A percentile compares a stretch with the other conserved stretches of the same genome.
Evolutionary conservation across 2,888 invertebrate species (phyloP).

Genomic region (Dicranocentrus wangi): DNA sequence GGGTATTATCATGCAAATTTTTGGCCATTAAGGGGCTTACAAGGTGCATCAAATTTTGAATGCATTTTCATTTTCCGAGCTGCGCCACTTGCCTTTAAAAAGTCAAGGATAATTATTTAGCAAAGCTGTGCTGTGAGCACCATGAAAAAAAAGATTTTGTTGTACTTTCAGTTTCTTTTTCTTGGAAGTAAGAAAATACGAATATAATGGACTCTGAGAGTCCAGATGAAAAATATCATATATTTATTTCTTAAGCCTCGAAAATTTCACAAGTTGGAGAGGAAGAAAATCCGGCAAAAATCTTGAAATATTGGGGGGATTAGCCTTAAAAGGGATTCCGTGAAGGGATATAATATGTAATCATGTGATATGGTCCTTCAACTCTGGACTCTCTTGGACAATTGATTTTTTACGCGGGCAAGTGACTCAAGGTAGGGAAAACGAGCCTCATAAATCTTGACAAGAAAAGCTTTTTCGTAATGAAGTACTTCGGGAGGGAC

Average conservation of each 20-base stretch:
- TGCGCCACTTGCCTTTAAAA: too few relatives aligned
- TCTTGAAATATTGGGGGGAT: conserved; percentile 72
- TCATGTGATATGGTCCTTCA: background rate
- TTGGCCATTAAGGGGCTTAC: background rate
- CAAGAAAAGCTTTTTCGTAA: background rate
- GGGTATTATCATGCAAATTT: conserved; percentile 60
- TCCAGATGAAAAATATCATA: too few relatives aligned
- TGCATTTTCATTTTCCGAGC: too few relatives aligned
- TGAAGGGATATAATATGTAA: conserved; percentile 6
- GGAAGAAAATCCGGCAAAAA: conserved; percentile 36
- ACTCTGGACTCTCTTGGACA: conserved; percentile 16
- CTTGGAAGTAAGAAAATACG: too few relatives aligned
- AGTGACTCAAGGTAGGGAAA: too few relatives aligned
- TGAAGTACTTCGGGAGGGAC: too few relatives aligned
- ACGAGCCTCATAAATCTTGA: conserved; percentile 10
- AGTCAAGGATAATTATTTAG: too few relatives aligned
- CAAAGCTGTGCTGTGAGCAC: too few relatives aligned
- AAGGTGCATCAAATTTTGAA: too few relatives aligned
- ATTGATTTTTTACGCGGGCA: conserved; percentile 47
- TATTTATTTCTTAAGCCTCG: conserved; percentile 7
- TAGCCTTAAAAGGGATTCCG: conserved; percentile 69
- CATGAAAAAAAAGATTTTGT: too few relatives aligned
- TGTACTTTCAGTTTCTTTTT: too few relatives aligned
- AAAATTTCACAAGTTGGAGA: background rate
- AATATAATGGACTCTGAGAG: too few relatives aligned